A percentile compares a stretch with the other conserved stretches of the same genome.
Conservation (phyloP, 1,140 invertebrate species). For the Drosophila orena region DNA sequence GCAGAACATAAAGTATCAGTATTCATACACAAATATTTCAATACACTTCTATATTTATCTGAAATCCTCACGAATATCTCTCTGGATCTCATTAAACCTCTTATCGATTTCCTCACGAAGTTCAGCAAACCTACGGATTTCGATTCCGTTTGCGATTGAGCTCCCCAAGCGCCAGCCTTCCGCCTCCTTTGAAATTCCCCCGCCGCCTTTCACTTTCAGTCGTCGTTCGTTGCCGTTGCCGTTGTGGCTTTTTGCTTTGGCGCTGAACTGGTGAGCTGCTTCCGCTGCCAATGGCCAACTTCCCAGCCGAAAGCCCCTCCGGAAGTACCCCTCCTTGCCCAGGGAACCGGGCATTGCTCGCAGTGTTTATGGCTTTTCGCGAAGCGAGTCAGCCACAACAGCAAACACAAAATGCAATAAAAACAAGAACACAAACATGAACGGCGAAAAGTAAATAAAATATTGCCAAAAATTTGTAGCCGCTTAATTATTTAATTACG, state of each 20-base stretch:
- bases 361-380: conserved; percentile 51
- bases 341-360: conserved; percentile 44
- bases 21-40: too few relatives aligned
- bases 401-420: conserved; percentile 61
- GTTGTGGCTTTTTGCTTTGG: conserved; percentile 4
- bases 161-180: conserved; percentile 33
- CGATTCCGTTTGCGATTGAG: conserved; percentile 36
- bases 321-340: background rate
- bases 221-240: conserved; percentile 34
- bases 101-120: conserved; percentile 22
- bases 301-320: background rate
- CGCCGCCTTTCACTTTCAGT: conserved; percentile 71
- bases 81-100: conserved; percentile 39
- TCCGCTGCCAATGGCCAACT: conserved; percentile 51
- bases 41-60: too few relatives aligned
- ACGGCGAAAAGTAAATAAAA: conserved; percentile 44
- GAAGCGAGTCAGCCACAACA: conserved; percentile 35
- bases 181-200: conserved; percentile 63
- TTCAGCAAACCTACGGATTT: conserved; percentile 33
- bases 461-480: conserved; percentile 43
- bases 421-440: conserved; percentile 21
- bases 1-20: background rate
- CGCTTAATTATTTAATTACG: conserved; percentile 67
- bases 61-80: conserved; percentile 1
- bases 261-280: conserved; percentile 35